phyloP scores from a whole-genome alignment of 2,113 vertebrate species.

The Carollia perspicillata region DNA sequence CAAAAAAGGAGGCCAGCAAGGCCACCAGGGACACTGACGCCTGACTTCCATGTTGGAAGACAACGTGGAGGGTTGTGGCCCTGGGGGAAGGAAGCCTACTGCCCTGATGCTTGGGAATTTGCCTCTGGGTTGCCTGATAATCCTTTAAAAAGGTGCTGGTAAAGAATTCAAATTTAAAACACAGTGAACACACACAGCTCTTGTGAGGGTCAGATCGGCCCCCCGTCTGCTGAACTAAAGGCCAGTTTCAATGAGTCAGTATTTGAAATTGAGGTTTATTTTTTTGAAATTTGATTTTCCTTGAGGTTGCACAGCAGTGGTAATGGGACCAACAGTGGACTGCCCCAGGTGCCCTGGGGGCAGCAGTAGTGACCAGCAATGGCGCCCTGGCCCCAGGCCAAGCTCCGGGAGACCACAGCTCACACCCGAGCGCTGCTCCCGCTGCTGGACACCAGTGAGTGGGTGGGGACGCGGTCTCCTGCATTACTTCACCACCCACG shows the following conservation, averaged over 20 bases:
- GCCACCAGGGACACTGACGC: rapidly evolving
- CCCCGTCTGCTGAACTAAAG: background rate
- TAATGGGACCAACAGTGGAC: background rate
- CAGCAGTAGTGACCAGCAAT: background rate
- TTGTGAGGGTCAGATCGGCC: background rate
- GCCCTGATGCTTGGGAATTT: background rate
- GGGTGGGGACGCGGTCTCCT: background rate
- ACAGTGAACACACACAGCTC: background rate
- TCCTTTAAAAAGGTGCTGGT: background rate
- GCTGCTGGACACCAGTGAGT: background rate
- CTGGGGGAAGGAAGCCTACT: background rate
- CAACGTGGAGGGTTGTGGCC: rapidly evolving
- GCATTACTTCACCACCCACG: background rate
- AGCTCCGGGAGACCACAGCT: background rate
- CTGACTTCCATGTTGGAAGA: rapidly evolving
- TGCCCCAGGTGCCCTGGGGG: background rate
- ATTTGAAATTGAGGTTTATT: background rate
- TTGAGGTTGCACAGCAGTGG: background rate
- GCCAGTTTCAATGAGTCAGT: background rate
- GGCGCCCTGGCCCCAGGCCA: background rate
- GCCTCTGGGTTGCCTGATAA: background rate
- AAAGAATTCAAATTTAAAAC: background rate
- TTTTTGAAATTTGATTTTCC: background rate
- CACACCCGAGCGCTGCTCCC: background rate
- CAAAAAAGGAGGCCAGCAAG: background rate